Conservation (phyloP, 2,797 vertebrate genomes). For the Micropoecilia bifurca region DNA sequence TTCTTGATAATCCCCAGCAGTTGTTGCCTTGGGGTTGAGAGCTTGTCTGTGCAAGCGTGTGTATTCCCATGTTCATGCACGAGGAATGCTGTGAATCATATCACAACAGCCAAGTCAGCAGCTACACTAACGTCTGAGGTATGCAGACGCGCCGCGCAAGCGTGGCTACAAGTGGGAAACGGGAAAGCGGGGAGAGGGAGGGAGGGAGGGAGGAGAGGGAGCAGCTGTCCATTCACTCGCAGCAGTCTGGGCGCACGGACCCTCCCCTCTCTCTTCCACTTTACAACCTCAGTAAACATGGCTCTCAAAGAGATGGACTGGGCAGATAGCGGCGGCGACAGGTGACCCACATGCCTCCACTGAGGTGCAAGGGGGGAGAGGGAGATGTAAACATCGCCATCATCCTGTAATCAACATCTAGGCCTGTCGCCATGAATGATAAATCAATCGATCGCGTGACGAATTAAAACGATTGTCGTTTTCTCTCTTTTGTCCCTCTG, state of each 20-base stretch:
- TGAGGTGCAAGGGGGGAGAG: constrained; percentile 32
- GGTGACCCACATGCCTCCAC: constrained; percentile 57
- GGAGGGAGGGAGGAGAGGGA: constrained; percentile 24
- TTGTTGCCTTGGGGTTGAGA: constrained; percentile 69
- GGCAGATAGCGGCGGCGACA: constrained; percentile 52
- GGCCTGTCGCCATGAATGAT: too few relatives aligned
- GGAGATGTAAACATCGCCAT: constrained; percentile 25
- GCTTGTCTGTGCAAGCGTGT: constrained; percentile 45
- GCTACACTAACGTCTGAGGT: constrained; percentile 61
- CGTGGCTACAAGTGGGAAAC: constrained; percentile 60
- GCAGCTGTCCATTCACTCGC: constrained; percentile 67
- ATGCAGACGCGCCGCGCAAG: constrained; percentile 66
- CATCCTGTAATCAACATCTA: neutral
- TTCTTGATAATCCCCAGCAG: constrained; percentile 76
- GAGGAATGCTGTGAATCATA: constrained; percentile 70
- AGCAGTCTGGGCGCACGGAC: constrained; percentile 19
- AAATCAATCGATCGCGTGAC: too few relatives aligned
- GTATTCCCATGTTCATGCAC: constrained; percentile 37
- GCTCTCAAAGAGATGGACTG: constrained; percentile 29
- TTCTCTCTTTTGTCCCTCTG: too few relatives aligned
- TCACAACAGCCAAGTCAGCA: constrained; percentile 69
- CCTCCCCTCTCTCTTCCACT: constrained; percentile 24
- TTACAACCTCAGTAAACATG: constrained; percentile 45
- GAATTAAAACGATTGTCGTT: too few relatives aligned
- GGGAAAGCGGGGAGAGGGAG: constrained; percentile 62